Evolutionary conservation across 35 echinoderm and acorn worm genomes (phyloP).

Genomic region (Apostichopus californicus): DNA sequence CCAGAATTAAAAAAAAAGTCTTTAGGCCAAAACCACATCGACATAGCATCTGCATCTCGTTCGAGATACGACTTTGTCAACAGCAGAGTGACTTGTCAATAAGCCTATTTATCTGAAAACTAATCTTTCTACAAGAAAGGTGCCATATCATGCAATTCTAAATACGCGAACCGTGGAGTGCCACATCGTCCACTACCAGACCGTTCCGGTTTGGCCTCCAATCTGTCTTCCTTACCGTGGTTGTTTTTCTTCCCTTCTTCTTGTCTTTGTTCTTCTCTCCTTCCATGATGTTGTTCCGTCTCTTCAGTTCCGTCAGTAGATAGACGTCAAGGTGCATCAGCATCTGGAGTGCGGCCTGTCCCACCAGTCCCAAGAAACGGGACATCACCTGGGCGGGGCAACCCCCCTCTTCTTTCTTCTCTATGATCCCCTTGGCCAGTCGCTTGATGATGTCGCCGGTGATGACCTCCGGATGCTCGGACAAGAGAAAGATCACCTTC

Average conservation of each 20-base stretch:
- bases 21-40: too few species aligned
- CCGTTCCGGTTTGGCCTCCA: too few species aligned
- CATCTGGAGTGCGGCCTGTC: conserved; percentile 85
- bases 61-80: too few species aligned
- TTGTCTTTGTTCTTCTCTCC: conserved; percentile 56
- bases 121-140: too few species aligned
- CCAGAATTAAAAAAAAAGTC: too few species aligned
- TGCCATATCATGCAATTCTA: too few species aligned
- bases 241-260: conserved; percentile 55
- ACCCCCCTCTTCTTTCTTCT: background rate
- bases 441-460: conserved; percentile 71
- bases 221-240: conserved; percentile 48
- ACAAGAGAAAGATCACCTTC: conserved; percentile 80
- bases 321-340: conserved; percentile 88
- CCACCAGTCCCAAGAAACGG: conserved; percentile 79
- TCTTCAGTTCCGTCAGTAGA: conserved; percentile 80
- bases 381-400: conserved; percentile 73
- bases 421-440: conserved; percentile 62
- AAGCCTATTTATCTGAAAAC: too few species aligned
- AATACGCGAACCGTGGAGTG: too few species aligned
- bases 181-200: too few species aligned
- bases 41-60: too few species aligned
- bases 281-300: conserved; percentile 82
- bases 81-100: too few species aligned
- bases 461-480: conserved; percentile 84